Conservation (phyloP, 2,888 invertebrate genomes). For the Spicauda simplicius region DNA sequence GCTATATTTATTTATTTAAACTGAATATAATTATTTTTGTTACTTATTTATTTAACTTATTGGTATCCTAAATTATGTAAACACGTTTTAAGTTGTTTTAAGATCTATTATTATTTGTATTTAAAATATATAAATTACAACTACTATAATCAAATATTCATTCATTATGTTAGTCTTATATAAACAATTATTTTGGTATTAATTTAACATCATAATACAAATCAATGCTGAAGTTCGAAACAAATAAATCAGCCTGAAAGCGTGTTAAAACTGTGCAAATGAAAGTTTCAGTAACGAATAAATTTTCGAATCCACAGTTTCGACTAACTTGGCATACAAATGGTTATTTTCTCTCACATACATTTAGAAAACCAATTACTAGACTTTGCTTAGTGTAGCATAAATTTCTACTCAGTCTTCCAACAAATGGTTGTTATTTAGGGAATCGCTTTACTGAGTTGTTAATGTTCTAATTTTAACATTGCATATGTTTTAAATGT, state of each 20-base stretch:
- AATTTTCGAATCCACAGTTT: conserved; percentile 6
- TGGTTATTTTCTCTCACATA: conserved; percentile 16
- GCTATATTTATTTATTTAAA: no score
- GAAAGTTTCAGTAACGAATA: conserved; percentile 3
- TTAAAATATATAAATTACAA: no score
- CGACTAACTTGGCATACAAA: conserved; percentile 9
- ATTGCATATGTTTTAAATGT: neutral
- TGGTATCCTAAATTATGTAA: no score
- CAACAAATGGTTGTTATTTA: conserved; percentile 24
- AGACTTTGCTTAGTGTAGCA: conserved; percentile 16
- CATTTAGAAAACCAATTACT: conserved; percentile 28
- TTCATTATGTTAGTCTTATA: no score
- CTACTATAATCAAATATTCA: no score
- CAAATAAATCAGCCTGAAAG: neutral
- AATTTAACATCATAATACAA: no score
- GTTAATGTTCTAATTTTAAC: conserved; percentile 1
- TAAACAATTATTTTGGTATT: no score
- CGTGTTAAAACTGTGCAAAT: conserved; percentile 3
- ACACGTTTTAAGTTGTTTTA: no score
- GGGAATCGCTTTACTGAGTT: conserved; percentile 3
- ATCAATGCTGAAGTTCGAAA: no score
- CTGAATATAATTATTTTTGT: no score
- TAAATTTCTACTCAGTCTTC: conserved; percentile 18
- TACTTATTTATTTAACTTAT: no score
- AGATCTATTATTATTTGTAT: no score